Percentiles rank a stretch among this genome's conserved stretches.
Conservation (phyloP, 2,113 vertebrate species). For the Prietella phreatophila region DNA sequence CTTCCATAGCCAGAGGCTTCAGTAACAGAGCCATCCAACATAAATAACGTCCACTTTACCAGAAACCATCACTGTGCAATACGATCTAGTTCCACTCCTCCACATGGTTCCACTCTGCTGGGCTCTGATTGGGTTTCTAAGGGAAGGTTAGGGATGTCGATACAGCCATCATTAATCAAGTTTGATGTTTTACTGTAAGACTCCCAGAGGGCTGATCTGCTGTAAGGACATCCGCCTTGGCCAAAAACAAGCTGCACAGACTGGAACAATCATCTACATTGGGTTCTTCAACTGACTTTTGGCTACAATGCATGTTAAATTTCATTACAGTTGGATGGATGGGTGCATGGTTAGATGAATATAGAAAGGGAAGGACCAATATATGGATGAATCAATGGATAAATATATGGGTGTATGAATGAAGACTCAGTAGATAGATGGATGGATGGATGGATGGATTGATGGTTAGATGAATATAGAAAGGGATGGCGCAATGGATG, state of each 20-base stretch:
- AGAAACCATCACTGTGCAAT: constrained; percentile 36
- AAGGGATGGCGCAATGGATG: background rate
- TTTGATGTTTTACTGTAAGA: constrained; percentile 35
- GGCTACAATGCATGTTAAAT: background rate
- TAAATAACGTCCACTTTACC: constrained; percentile 41
- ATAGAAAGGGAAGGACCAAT: too few species aligned
- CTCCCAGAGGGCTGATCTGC: background rate
- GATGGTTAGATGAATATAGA: background rate
- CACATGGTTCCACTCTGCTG: constrained; percentile 15
- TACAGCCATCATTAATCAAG: constrained; percentile 26
- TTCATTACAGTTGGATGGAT: background rate
- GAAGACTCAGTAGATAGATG: background rate
- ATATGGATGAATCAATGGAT: background rate
- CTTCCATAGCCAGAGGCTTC: constrained; percentile 14
- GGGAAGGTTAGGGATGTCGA: constrained; percentile 16
- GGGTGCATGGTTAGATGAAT: too few species aligned
- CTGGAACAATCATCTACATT: background rate
- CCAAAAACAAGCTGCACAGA: background rate
- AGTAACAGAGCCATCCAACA: constrained; percentile 24
- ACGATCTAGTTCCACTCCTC: constrained; percentile 28
- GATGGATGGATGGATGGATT: background rate
- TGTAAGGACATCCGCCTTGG: constrained; percentile 12
- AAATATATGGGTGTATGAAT: background rate
- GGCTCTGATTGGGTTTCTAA: constrained; percentile 25
- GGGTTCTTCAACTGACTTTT: background rate